Base-by-base conservation (phyloP, 1,140 invertebrate species). In the Brachionus rubens region DNA sequence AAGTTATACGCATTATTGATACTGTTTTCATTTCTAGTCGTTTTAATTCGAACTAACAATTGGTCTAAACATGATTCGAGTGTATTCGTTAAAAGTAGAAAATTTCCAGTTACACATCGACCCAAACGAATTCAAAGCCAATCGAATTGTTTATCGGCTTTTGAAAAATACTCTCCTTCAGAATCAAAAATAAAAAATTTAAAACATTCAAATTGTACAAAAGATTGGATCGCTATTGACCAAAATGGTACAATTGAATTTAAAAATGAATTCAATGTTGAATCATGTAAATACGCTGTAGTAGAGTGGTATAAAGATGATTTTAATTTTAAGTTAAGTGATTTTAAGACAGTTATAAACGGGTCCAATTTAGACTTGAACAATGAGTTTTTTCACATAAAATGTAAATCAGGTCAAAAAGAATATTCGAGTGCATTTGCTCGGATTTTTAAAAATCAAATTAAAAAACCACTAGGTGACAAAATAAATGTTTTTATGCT, bases 401-500 rank as follows among this genome's bases (percentile, higher is more conserved):
- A 7, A 7, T 46, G 43, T 46, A 46, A 14, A 14, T 46, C 43
- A 7, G 14, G 14, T 7, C 2, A 46, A 16, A 46, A 46, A 46
- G 9, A 46, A 46, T 14, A 3, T 14, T 46, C 5, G 2, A 46
- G 5, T 14, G 43, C n/a, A 46, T 46, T 46, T 14, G 2, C 43
- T 3, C 5, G 43, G 14, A 46, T 46, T 14, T 46, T 46, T 46
- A 16, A 46, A 16, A 46, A 46, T 46, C 9, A 46, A 7, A 5
- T 46, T 46, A 7, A 46, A 14, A 14, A 7, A 14, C 9, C 9
- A 46, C 4, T 6, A 40, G 36, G 14, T 7, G n/a, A 46, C 3
- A 46, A 65, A 40, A 65, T 72, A 12, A 62, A 76, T 68, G 75
- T 78, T n/a, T 46, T 78, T 6, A 78, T 78, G 75, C 47, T 78